Conservation (phyloP, 92 coral and sea anemone genomes). For the Desmophyllum pertusum region DNA sequence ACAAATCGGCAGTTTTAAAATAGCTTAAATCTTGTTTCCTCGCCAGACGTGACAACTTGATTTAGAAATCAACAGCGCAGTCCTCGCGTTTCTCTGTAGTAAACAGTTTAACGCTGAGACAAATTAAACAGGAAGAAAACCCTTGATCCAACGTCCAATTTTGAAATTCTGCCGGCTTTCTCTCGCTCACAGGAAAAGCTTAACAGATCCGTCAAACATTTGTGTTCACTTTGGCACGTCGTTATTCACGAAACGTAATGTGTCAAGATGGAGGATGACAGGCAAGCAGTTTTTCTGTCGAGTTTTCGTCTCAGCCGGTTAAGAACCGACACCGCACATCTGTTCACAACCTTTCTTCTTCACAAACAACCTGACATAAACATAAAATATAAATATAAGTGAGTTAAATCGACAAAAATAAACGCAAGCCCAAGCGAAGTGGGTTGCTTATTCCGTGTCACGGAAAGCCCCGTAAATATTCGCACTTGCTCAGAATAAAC, state of each 20-base stretch:
- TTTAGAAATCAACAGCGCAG: conserved; percentile 28
- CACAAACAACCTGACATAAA: conserved; percentile 13
- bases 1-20: not conserved
- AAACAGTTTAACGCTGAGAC: not conserved
- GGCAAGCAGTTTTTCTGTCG: conserved; percentile 7
- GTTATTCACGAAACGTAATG: not conserved
- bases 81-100: not conserved
- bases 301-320: conserved; percentile 21
- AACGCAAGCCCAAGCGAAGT: not conserved
- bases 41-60: conserved; percentile 15
- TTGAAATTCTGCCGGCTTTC: not conserved
- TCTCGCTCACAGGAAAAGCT: not conserved
- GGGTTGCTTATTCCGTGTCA: not conserved
- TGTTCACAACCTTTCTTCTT: conserved; percentile 24
- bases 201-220: not conserved
- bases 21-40: not conserved
- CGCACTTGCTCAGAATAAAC: not conserved
- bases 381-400: conserved; percentile 8
- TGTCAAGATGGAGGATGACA: not conserved
- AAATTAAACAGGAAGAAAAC: conserved; percentile 1
- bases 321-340: conserved; percentile 15
- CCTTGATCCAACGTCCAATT: not conserved
- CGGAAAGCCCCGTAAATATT: not conserved
- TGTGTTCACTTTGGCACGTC: not conserved
- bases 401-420: conserved; percentile 13